phyloP scores from a whole-genome alignment of 2,888 invertebrate genomes.

The Stenchaetothrips biformis region DNA sequence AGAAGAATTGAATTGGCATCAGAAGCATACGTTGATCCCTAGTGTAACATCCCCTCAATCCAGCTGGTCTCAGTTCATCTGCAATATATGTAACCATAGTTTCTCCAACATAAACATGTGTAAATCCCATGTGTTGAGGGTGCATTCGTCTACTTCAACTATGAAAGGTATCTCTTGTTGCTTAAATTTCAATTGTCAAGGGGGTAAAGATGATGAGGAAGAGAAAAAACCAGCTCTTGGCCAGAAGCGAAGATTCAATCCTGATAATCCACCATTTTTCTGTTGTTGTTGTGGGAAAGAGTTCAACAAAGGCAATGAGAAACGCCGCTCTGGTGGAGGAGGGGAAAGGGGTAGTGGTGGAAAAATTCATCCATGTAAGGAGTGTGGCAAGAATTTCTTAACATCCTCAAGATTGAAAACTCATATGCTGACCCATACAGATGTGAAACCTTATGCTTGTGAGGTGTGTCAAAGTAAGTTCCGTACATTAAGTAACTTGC shows the following conservation, averaged over 20 bases:
- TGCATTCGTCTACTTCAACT: not conserved
- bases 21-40: not conserved
- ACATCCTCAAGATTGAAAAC: conserved; percentile 5
- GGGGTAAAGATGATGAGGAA: not conserved
- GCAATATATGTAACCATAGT: conserved; percentile 2
- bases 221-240: not conserved
- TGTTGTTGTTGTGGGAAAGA: not conserved
- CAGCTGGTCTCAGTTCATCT: conserved; percentile 9
- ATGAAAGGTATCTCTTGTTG: not conserved
- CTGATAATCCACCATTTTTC: not conserved
- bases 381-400: not conserved
- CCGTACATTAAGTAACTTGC: not conserved
- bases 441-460: not conserved
- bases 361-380: not conserved
- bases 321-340: not conserved
- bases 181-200: not conserved
- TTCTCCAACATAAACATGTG: conserved; percentile 12
- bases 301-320: not conserved
- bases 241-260: not conserved
- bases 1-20: not conserved
- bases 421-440: not conserved
- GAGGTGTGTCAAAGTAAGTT: conserved; percentile 2
- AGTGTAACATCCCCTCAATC: not conserved
- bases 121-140: not conserved
- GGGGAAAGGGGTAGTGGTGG: not conserved